phyloP scores from a whole-genome alignment of 2,888 invertebrate species.

The Lepidocyrtoides sp. region DNA sequence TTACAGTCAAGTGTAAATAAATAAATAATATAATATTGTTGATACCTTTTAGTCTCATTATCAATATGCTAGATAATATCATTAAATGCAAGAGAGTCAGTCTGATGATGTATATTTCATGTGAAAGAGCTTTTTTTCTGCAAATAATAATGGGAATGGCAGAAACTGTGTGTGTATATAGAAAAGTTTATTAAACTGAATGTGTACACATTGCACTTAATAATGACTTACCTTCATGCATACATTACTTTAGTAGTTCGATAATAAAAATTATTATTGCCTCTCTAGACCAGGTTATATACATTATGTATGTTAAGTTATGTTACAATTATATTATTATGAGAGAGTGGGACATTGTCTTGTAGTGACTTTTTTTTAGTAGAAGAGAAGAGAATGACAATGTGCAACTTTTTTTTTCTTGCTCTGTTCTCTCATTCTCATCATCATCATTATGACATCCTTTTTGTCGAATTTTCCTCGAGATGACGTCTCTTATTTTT shows the following conservation, averaged over 20 bases:
- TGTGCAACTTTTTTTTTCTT: conserved; percentile 15
- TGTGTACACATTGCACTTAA: not conserved
- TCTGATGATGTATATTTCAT: not conserved
- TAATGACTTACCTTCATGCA: too few species aligned
- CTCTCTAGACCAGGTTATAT: not conserved
- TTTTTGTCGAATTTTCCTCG: conserved; percentile 26
- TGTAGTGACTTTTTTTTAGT: not conserved
- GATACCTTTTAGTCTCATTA: too few species aligned
- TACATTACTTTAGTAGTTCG: not conserved
- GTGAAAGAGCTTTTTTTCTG: not conserved
- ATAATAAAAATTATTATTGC: conserved; percentile 5
- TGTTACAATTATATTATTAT: not conserved
- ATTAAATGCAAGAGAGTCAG: too few species aligned
- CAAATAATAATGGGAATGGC: conserved; percentile 6
- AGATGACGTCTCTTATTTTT: conserved; percentile 17
- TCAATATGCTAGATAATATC: too few species aligned
- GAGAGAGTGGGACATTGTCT: not conserved
- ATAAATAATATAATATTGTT: not conserved
- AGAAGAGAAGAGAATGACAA: not conserved
- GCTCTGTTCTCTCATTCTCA: too few species aligned
- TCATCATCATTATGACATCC: conserved; percentile 33
- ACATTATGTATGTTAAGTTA: not conserved
- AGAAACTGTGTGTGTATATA: not conserved
- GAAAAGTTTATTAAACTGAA: not conserved
- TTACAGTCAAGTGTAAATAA: conserved; percentile 31